Evolutionary conservation across 1,140 invertebrate species (phyloP).

Genomic region (Archivesica marissinica): DNA sequence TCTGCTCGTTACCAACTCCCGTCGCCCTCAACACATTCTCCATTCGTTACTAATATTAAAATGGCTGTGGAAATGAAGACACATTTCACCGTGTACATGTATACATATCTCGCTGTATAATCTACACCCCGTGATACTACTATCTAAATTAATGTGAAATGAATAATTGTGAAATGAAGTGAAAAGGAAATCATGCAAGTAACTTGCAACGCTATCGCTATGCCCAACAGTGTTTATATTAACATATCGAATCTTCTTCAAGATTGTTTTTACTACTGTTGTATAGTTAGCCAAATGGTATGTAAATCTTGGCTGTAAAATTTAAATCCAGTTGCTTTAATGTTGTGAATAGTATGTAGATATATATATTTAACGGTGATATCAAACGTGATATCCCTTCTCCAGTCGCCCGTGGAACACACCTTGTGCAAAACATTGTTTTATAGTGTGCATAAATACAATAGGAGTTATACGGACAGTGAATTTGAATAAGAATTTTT

Average conservation of each 20-base stretch:
- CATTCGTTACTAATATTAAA: no score
- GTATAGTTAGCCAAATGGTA: background rate
- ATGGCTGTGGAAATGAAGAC: no score
- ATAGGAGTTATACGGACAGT: background rate
- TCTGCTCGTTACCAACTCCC: no score
- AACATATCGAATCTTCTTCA: background rate
- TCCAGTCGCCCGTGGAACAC: background rate
- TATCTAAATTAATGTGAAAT: no score
- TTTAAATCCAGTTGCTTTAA: background rate
- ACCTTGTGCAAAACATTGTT: no score
- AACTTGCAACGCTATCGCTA: background rate
- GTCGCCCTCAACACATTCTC: no score
- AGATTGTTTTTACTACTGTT: background rate
- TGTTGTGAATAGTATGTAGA: background rate
- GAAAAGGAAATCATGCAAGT: background rate
- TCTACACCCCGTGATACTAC: no score
- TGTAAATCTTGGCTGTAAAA: conserved; percentile 26
- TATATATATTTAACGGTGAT: background rate
- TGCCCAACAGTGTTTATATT: background rate
- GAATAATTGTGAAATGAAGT: background rate
- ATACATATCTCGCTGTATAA: no score
- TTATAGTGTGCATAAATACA: background rate
- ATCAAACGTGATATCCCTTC: background rate
- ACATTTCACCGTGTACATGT: no score
- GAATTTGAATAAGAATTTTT: background rate